Conservation (phyloP, 2,113 vertebrate genomes). For the Macquaria australasica region DNA sequence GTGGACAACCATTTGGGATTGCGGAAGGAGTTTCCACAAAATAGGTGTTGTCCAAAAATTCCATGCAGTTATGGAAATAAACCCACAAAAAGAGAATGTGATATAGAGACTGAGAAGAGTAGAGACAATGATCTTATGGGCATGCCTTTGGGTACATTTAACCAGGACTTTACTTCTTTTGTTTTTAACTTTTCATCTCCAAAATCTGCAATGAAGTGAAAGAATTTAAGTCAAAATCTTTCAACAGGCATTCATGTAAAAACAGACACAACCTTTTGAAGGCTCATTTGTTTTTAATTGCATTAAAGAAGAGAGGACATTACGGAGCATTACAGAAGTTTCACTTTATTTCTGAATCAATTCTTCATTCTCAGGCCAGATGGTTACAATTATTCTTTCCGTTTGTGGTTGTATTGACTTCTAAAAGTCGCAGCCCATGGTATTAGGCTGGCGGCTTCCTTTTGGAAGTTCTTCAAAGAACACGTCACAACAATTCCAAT, state of each 20-base stretch:
- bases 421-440: conserved; percentile 54
- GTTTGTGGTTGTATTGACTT: conserved; percentile 62
- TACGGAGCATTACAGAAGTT: conserved; percentile 27
- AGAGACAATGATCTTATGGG: conserved; percentile 30
- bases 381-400: conserved; percentile 71
- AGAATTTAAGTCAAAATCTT: conserved; percentile 30
- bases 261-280: conserved; percentile 14
- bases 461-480: conserved; percentile 66
- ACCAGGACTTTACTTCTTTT: conserved; percentile 19
- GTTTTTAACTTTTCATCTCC: conserved; percentile 40
- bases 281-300: conserved; percentile 21
- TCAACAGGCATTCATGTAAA: conserved; percentile 33
- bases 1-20: conserved; percentile 78
- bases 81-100: conserved; percentile 66
- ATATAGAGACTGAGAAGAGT: conserved; percentile 37
- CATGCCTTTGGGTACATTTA: conserved; percentile 41
- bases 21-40: conserved; percentile 82
- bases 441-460: conserved; percentile 64
- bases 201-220: conserved; percentile 26
- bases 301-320: not conserved
- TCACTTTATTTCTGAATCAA: conserved; percentile 54
- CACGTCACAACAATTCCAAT: conserved; percentile 62
- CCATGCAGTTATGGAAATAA: conserved; percentile 82
- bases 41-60: conserved; percentile 86
- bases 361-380: conserved; percentile 46